Percentiles rank a stretch among this genome's conserved stretches.
Evolutionary conservation across 2,113 vertebrate species (phyloP).

Genomic region (Microtus montanus): DNA sequence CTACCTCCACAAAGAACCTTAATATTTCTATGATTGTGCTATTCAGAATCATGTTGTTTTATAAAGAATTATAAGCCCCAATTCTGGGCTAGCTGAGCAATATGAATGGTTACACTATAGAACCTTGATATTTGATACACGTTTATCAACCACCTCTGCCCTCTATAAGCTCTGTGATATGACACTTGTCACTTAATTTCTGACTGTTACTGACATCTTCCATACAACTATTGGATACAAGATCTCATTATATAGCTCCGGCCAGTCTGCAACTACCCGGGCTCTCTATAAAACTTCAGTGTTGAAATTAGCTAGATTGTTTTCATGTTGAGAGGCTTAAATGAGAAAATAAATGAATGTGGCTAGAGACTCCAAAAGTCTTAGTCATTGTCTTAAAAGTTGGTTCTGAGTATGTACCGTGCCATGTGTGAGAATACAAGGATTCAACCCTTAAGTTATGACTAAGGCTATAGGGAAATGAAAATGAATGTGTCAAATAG

Average conservation of each 20-base stretch:
- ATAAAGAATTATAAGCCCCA: not conserved
- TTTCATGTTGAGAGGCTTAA: not conserved
- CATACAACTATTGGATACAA: not conserved
- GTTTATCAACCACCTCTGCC: not conserved
- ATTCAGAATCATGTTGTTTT: conserved; percentile 2
- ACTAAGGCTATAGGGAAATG: not conserved
- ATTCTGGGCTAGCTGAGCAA: not conserved
- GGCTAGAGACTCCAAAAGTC: not conserved
- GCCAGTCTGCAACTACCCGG: not conserved
- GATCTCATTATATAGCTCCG: no score
- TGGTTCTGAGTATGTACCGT: not conserved
- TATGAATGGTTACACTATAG: not conserved
- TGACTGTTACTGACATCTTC: not conserved
- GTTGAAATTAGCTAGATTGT: not conserved
- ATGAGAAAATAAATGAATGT: not conserved
- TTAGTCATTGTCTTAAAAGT: not conserved
- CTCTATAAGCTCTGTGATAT: not conserved
- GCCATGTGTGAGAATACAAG: not conserved
- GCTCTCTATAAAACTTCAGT: not conserved
- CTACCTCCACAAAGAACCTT: conserved; percentile 13
- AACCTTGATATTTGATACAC: not conserved
- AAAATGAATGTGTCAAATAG: not conserved
- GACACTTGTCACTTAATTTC: not conserved
- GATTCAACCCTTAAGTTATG: not conserved
- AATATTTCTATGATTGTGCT: not conserved